Percentiles rank a stretch among this genome's conserved stretches.
phyloP scores from a whole-genome alignment of 1,140 invertebrate species.

The Rhagoletis zephyria region DNA sequence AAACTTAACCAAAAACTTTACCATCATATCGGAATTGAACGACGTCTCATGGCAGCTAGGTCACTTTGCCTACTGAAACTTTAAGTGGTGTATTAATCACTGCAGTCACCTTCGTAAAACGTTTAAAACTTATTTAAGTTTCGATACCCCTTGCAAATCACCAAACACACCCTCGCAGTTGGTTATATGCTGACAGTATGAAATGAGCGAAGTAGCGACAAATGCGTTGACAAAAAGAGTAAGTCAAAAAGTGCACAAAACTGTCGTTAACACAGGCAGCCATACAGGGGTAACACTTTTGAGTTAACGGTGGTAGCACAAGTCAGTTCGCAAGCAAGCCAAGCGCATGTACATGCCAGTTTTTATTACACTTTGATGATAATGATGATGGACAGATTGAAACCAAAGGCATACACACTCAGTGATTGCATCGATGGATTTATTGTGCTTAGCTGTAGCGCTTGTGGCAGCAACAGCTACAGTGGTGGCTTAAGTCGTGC shows the following conservation, averaged over 20 bases:
- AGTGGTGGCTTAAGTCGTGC: conserved; percentile 10
- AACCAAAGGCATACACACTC: conserved; percentile 70
- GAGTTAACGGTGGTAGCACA: conserved; percentile 30
- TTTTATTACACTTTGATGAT: conserved; percentile 65
- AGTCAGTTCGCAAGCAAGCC: background rate
- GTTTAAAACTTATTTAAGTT: too few relatives aligned
- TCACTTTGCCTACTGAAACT: too few relatives aligned
- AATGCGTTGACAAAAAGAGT: background rate
- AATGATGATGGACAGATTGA: conserved; percentile 74
- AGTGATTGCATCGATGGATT: conserved; percentile 30
- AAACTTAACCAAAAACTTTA: too few relatives aligned
- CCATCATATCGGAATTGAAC: too few relatives aligned
- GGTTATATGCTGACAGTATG: conserved; percentile 31
- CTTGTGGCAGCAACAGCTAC: background rate
- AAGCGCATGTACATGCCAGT: conserved; percentile 4
- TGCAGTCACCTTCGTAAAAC: too few relatives aligned
- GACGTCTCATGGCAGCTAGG: too few relatives aligned
- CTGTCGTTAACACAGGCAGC: background rate
- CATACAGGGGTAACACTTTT: conserved; percentile 14
- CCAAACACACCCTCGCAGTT: conserved; percentile 23
- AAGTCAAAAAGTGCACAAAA: conserved; percentile 20
- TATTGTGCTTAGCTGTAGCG: background rate
- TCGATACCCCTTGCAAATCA: too few relatives aligned
- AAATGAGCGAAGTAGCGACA: background rate
- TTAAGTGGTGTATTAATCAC: too few relatives aligned